A percentile compares a stretch with the other conserved stretches of the same genome.
These are phyloP conservation scores for Xiphydria camelus DNA, from an alignment of 2,888 invertebrate genomes.

Conservation along the genomic window DNA sequence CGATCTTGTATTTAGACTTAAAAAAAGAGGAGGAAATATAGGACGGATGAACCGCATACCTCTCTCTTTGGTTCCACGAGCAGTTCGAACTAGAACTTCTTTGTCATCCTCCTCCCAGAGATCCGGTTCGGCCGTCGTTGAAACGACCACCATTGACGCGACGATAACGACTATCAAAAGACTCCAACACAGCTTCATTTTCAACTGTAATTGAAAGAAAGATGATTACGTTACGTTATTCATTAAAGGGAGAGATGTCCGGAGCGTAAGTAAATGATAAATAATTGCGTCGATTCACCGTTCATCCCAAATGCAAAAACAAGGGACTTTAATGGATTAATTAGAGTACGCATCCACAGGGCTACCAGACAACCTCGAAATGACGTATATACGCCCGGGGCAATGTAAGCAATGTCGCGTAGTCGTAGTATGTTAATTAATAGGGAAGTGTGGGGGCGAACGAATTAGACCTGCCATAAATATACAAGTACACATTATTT, in stretches of 20 bases:
- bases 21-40: too few relatives aligned
- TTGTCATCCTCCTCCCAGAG: slow-evolving; percentile 82
- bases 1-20: too few relatives aligned
- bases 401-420: too few relatives aligned
- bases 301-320: too few relatives aligned
- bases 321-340: too few relatives aligned
- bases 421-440: slow-evolving; percentile 38
- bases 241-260: too few relatives aligned
- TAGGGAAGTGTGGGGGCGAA: slow-evolving; percentile 45
- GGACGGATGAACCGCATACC: too few relatives aligned
- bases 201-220: slow-evolving; percentile 13
- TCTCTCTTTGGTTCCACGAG: slow-evolving; percentile 77
- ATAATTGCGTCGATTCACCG: not conserved
- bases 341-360: too few relatives aligned
- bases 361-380: too few relatives aligned
- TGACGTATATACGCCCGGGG: too few relatives aligned
- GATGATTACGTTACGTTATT: too few relatives aligned
- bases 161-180: slow-evolving; percentile 57
- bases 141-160: slow-evolving; percentile 62
- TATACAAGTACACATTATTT: not conserved
- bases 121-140: slow-evolving; percentile 61
- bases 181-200: slow-evolving; percentile 56
- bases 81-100: slow-evolving; percentile 78
- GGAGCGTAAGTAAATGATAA: not conserved
- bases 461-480: not conserved